These are phyloP conservation scores for Mastacembelus armatus DNA, from an alignment of 2,797 vertebrate species.

Conservation along the genomic window DNA sequence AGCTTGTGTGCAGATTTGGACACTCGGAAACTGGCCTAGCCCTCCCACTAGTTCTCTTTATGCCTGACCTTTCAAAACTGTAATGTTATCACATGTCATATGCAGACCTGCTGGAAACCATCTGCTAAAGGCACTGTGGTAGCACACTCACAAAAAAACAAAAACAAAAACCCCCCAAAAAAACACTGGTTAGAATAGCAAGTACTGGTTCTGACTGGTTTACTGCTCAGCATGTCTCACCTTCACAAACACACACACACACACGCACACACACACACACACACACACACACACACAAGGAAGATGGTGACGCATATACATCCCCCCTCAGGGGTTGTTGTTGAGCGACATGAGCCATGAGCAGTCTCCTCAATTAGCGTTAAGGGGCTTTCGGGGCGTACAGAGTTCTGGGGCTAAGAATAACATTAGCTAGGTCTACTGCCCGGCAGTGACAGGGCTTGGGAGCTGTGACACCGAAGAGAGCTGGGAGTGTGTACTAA, in stretches of 20 bases:
- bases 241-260: conserved; percentile 54
- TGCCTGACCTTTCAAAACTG: conserved; percentile 83
- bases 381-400: conserved; percentile 76
- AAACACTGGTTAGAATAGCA: conserved; percentile 48
- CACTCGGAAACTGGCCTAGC: conserved; percentile 30
- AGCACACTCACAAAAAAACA: conserved; percentile 44
- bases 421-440: conserved; percentile 69
- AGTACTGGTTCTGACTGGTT: conserved; percentile 69
- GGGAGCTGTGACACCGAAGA: conserved; percentile 33
- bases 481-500: conserved; percentile 54
- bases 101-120: conserved; percentile 82
- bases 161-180: neutral
- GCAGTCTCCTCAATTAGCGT: conserved; percentile 76
- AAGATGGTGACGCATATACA: conserved; percentile 29
- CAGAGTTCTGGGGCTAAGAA: conserved; percentile 77
- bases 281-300: conserved; percentile 18
- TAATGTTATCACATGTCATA: conserved; percentile 84
- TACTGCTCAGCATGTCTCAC: conserved; percentile 57
- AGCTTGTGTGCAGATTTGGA: conserved; percentile 24
- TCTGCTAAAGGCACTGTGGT: conserved; percentile 76
- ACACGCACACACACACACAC: conserved; percentile 17
- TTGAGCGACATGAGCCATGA: conserved; percentile 69
- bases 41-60: conserved; percentile 62
- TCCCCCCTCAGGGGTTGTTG: conserved; percentile 50
- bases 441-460: conserved; percentile 38